Conservation (phyloP, 1,140 invertebrate species). For the Lerema accius region DNA sequence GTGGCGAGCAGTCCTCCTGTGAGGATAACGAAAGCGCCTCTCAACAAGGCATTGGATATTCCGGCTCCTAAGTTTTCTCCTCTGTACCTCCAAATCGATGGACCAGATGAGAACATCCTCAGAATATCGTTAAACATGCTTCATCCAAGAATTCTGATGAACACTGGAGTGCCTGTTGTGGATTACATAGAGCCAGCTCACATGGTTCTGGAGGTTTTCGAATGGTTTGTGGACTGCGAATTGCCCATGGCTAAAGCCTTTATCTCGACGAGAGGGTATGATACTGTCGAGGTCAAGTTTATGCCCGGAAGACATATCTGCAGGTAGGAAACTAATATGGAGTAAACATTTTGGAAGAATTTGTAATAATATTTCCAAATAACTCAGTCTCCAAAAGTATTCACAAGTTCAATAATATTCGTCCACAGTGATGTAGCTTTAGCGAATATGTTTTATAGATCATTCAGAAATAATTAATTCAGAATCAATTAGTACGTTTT, state of each 20-base stretch:
- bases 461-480: too few relatives aligned
- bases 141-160: slow-evolving; percentile 61
- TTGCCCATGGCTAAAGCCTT: slow-evolving; percentile 52
- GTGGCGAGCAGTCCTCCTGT: slow-evolving; percentile 52
- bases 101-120: slow-evolving; percentile 54
- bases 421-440: too few relatives aligned
- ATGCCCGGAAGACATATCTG: slow-evolving; percentile 71
- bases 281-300: slow-evolving; percentile 56
- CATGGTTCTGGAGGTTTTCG: slow-evolving; percentile 62
- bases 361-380: too few relatives aligned
- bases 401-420: too few relatives aligned
- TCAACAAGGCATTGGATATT: slow-evolving; percentile 52
- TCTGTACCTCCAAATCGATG: slow-evolving; percentile 68
- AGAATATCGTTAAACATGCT: slow-evolving; percentile 56
- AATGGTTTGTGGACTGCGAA: slow-evolving; percentile 64
- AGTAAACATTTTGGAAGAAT: background rate
- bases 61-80: slow-evolving; percentile 58
- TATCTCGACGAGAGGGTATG: slow-evolving; percentile 57
- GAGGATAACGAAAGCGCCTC: slow-evolving; percentile 46
- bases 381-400: too few relatives aligned
- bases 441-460: too few relatives aligned
- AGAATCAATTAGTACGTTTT: too few relatives aligned
- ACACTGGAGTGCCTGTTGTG: slow-evolving; percentile 51
- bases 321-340: slow-evolving; percentile 45
- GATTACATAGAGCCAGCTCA: slow-evolving; percentile 62